A percentile compares a stretch with the other conserved stretches of the same genome.
phyloP scores from a whole-genome alignment of 2,113 vertebrate genomes.

The Datnioides undecimradiatus region DNA sequence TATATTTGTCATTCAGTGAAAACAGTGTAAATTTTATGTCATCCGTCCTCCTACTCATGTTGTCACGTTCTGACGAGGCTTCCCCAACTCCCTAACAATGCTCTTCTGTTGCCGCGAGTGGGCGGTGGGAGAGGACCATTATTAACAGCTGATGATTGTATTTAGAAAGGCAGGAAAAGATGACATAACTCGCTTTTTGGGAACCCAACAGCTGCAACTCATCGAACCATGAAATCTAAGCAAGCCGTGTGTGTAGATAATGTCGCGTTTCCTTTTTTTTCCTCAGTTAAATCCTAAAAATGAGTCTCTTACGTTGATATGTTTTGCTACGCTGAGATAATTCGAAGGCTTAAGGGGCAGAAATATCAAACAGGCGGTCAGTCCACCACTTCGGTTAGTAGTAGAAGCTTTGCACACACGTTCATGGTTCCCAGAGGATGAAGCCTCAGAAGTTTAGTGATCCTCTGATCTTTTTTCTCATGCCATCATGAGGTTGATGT shows the following conservation, averaged over 20 bases:
- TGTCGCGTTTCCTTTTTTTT: background rate
- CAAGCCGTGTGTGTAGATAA: background rate
- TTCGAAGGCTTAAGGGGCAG: too few relatives aligned
- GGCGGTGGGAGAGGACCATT: background rate
- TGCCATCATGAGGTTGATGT: too few relatives aligned
- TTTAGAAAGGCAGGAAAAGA: background rate
- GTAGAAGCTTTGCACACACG: too few relatives aligned
- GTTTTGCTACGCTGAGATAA: too few relatives aligned
- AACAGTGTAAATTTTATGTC: background rate
- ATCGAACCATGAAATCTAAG: slow-evolving; percentile 15
- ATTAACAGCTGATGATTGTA: slow-evolving; percentile 21
- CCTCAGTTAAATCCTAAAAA: background rate
- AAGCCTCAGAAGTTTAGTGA: too few relatives aligned
- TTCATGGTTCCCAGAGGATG: too few relatives aligned
- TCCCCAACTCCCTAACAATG: background rate
- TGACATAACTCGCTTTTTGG: slow-evolving; percentile 23
- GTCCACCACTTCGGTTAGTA: too few relatives aligned
- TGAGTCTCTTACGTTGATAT: background rate
- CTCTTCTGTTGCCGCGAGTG: background rate
- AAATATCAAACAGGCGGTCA: too few relatives aligned
- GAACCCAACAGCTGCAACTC: slow-evolving; percentile 16
- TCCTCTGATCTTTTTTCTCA: too few relatives aligned
- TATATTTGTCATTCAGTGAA: background rate
- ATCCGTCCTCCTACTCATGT: background rate
- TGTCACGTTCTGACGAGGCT: background rate